Evolutionary conservation across 2,888 invertebrate genomes (phyloP).

Genomic region (Graphium colonna): DNA sequence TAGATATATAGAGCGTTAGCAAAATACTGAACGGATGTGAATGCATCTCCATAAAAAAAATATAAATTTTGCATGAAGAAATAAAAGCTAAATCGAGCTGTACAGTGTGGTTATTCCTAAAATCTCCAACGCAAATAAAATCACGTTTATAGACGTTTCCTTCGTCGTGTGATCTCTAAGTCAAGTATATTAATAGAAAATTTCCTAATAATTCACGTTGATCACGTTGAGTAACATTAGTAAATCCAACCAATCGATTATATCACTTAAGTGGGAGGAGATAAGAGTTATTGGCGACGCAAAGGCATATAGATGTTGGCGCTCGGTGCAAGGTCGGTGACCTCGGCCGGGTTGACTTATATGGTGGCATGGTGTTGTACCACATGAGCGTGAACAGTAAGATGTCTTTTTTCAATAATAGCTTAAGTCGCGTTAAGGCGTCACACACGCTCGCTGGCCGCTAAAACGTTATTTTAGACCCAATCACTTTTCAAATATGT

Average conservation of each 20-base stretch:
- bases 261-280: constrained; percentile 14
- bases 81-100: too few species aligned
- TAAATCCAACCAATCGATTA: constrained; percentile 14
- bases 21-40: too few species aligned
- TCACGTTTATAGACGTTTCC: neutral
- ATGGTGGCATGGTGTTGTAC: constrained; percentile 22
- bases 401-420: constrained; percentile 18
- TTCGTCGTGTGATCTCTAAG: neutral
- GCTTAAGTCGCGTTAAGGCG: constrained; percentile 3
- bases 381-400: constrained; percentile 18
- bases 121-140: neutral
- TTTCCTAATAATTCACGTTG: constrained; percentile 30
- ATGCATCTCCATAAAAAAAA: too few species aligned
- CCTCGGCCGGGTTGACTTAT: constrained; percentile 34
- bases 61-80: too few species aligned
- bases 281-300: constrained; percentile 21
- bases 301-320: constrained; percentile 26
- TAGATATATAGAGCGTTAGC: too few species aligned
- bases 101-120: neutral
- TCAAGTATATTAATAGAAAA: constrained; percentile 30
- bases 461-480: neutral
- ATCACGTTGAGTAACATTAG: constrained; percentile 21
- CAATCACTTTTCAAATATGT: neutral
- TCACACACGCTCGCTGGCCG: neutral
- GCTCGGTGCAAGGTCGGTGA: constrained; percentile 37